Evolutionary conservation across 2,888 invertebrate genomes (phyloP).

Genomic region (Elegia similella): DNA sequence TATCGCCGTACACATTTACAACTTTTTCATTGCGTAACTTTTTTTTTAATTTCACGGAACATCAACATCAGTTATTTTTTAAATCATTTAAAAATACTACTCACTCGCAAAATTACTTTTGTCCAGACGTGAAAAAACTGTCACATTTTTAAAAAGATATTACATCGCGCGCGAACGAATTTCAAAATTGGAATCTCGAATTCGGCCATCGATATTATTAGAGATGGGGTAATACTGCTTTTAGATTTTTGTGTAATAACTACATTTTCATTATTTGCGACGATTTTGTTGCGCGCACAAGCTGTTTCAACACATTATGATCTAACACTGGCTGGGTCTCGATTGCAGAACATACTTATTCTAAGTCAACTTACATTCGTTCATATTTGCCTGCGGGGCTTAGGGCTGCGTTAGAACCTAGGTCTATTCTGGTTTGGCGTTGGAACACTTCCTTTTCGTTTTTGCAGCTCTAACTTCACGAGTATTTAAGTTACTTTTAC

Average conservation of each 20-base stretch:
- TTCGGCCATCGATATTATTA: slow-evolving; percentile 17
- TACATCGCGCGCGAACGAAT: slow-evolving; percentile 21
- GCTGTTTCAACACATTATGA: slow-evolving; percentile 81
- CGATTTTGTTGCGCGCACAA: slow-evolving; percentile 70
- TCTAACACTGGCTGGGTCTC: slow-evolving; percentile 80
- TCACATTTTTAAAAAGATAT: slow-evolving; percentile 29
- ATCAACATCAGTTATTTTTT: slow-evolving; percentile 35
- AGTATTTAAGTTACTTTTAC: not conserved
- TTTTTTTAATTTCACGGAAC: slow-evolving; percentile 64
- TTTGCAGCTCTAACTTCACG: slow-evolving; percentile 1
- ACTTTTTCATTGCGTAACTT: slow-evolving; percentile 51
- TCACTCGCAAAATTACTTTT: slow-evolving; percentile 29
- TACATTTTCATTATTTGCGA: slow-evolving; percentile 66
- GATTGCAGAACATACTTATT: slow-evolving; percentile 82
- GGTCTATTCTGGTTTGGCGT: slow-evolving; percentile 38
- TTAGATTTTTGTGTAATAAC: slow-evolving; percentile 40
- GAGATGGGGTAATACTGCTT: slow-evolving; percentile 6
- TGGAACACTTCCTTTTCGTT: slow-evolving; percentile 11
- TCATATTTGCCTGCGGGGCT: slow-evolving; percentile 81
- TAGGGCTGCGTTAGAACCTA: slow-evolving; percentile 71
- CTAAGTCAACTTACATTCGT: slow-evolving; percentile 83
- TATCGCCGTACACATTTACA: slow-evolving; percentile 47
- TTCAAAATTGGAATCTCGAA: slow-evolving; percentile 22
- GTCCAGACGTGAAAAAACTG: slow-evolving; percentile 28
- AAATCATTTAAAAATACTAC: slow-evolving; percentile 30